phyloP scores from a whole-genome alignment of 2,888 invertebrate species.

The Dyspetes luteomarginatus region DNA sequence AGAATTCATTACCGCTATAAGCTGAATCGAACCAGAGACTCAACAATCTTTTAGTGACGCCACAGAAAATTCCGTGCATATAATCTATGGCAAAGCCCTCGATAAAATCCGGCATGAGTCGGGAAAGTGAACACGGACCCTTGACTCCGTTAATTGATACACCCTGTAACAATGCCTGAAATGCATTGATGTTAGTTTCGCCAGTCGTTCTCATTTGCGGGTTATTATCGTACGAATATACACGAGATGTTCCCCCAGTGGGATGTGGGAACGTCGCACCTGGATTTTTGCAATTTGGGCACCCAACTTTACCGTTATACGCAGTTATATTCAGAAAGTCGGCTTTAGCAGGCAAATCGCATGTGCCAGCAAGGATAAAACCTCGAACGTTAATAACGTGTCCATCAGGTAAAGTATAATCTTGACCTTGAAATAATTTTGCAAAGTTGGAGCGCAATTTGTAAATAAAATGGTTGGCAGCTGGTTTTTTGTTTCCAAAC shows the following conservation, averaged over 20 bases:
- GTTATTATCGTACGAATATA: conserved; percentile 41
- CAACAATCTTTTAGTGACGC: conserved; percentile 50
- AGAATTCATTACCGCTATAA: conserved; percentile 27
- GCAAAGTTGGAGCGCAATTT: conserved; percentile 39
- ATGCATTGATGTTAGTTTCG: conserved; percentile 26
- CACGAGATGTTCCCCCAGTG: conserved; percentile 34
- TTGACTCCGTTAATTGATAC: conserved; percentile 54
- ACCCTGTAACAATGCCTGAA: conserved; percentile 2
- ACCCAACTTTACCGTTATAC: conserved; percentile 53
- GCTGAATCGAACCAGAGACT: conserved; percentile 48
- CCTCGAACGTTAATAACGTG: conserved; percentile 41
- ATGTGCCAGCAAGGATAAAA: conserved; percentile 50
- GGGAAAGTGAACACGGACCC: conserved; percentile 55
- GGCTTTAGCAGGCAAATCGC: conserved; percentile 60
- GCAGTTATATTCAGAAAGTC: conserved; percentile 54
- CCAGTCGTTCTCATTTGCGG: conserved; percentile 38
- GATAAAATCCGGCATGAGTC: conserved; percentile 61
- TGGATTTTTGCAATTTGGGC: conserved; percentile 43
- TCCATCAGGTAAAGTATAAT: conserved; percentile 20
- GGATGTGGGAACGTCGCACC: conserved; percentile 35
- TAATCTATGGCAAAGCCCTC: conserved; percentile 52
- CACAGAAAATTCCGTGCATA: conserved; percentile 59
- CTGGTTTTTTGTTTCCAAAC: conserved; percentile 59
- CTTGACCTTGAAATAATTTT: conserved; percentile 11
- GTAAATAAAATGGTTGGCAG: conserved; percentile 48